Conservation (phyloP, 1,140 invertebrate genomes). For the Plectrocnemia conspersa region DNA sequence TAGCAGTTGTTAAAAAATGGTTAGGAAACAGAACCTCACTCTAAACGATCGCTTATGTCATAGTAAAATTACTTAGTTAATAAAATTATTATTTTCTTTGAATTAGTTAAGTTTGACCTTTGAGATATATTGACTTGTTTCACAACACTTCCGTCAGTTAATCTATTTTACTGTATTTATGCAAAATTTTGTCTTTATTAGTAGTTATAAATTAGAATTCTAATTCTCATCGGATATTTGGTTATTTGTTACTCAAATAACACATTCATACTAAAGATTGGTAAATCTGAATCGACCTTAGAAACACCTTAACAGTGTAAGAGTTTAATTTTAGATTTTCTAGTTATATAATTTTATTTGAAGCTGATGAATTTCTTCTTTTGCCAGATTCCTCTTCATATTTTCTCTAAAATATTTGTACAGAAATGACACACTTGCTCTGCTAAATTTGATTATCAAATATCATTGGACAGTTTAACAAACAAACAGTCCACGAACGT, state of each 20-base stretch:
- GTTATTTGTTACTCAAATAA: constrained; percentile 12
- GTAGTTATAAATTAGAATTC: constrained; percentile 10
- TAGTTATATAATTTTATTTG: constrained; percentile 17
- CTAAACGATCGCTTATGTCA: too few relatives aligned
- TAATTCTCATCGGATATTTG: constrained; percentile 10
- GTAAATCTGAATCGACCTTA: constrained; percentile 78
- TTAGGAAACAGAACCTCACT: too few relatives aligned
- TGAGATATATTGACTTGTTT: background rate
- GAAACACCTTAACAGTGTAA: constrained; percentile 75
- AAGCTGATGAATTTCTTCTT: constrained; percentile 5
- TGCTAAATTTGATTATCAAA: constrained; percentile 29
- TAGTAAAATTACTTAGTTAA: too few relatives aligned
- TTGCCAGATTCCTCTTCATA: constrained; percentile 22
- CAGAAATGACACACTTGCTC: constrained; percentile 13
- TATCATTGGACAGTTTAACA: constrained; percentile 44
- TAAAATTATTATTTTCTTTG: too few relatives aligned
- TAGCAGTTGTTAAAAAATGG: too few relatives aligned
- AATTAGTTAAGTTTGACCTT: too few relatives aligned
- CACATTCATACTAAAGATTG: constrained; percentile 72
- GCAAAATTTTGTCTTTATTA: constrained; percentile 12
- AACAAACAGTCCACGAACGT: constrained; percentile 44
- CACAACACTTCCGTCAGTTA: constrained; percentile 7
- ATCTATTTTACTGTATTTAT: constrained; percentile 26
- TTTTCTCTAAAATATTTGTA: constrained; percentile 19
- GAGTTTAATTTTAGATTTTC: constrained; percentile 24